Base-by-base conservation (phyloP, 2,888 invertebrate species). In the Hemithea aestivaria region DNA sequence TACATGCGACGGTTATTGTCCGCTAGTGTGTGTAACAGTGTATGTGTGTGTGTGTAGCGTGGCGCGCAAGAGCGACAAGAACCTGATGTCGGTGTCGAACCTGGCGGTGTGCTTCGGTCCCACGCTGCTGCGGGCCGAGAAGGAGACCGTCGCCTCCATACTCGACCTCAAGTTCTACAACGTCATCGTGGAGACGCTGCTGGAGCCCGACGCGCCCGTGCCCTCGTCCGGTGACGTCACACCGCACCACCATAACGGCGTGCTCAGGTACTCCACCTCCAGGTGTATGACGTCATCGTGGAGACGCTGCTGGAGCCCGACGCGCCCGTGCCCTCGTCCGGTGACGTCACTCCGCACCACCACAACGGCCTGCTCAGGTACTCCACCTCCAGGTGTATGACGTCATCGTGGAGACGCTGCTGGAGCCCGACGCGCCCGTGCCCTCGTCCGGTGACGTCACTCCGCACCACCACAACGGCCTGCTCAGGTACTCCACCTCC, bases 111-210 rank as follows among this genome's bases (percentile, higher is more conserved):
- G 99, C 76, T 98, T 99, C 85, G 99, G 98, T 11, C 99, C 99
- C 20, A 98, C 98, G 32, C 88, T 99, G 62, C 89, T 99, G 73
- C 90, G 98, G 44, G 96, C 98, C 4, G 94, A 96, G 87, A 96
- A 97, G 73, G 98, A 99, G 88, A 96, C 98, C 6, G 96, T 99
- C 43, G 98, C 99, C 40, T 96, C 98, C 68, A 98, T 99, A 68
- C 94, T 99, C 90, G 98, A 99, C 83, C 95, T 99, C 58, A 99
- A 99, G 88, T 99, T 99, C 89, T 97, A 97, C 88, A 99, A 99
- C 87, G 96, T 99, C 66, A 96, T 99, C 51, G 97, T 99, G 37
- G 98, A 99, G 88, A 96, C 98, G 69, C 89, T 99, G 50, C 95
- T 99, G 44, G 95, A 96, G 60, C 72, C 79, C 73, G 67, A 56